A percentile compares a stretch with the other conserved stretches of the same genome.
Conservation (phyloP, 1,140 invertebrate species). For the Teleopsis dalmanni region DNA sequence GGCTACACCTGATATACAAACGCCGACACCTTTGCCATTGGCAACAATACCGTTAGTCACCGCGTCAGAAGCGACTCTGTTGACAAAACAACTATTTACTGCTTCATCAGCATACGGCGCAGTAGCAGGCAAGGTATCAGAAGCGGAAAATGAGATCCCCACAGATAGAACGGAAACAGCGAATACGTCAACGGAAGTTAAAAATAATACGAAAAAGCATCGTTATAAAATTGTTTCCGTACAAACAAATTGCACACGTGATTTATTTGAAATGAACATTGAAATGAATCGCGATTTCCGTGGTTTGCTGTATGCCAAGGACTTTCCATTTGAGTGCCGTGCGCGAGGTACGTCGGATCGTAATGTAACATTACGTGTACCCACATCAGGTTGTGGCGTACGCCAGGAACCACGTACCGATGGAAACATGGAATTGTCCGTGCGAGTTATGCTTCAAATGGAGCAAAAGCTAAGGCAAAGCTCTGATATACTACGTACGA, state of each 20-base stretch:
- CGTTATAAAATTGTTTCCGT: slow-evolving; percentile 23
- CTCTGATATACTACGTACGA: slow-evolving; percentile 55
- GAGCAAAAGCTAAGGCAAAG: slow-evolving; percentile 61
- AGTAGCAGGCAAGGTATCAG: not conserved
- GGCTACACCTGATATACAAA: not conserved
- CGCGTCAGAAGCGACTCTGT: slow-evolving; percentile 14
- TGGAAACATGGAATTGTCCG: slow-evolving; percentile 52
- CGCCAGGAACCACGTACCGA: slow-evolving; percentile 46
- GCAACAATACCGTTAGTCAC: slow-evolving; percentile 10
- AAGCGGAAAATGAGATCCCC: not conserved
- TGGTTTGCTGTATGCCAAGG: slow-evolving; percentile 60
- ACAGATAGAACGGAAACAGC: not conserved
- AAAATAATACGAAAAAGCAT: slow-evolving; percentile 4
- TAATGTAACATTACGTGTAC: slow-evolving; percentile 50
- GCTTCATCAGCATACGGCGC: not conserved
- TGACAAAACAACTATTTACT: slow-evolving; percentile 9
- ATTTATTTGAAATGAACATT: slow-evolving; percentile 50
- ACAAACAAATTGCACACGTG: slow-evolving; percentile 49
- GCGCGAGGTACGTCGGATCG: slow-evolving; percentile 44
- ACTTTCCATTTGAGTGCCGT: slow-evolving; percentile 60
- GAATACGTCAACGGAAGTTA: not conserved
- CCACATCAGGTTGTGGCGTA: slow-evolving; percentile 64
- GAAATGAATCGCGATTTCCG: slow-evolving; percentile 56
- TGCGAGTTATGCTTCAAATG: slow-evolving; percentile 61
- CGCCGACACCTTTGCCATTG: not conserved